Base-by-base conservation (phyloP, 2,888 invertebrate species). In the Hetaerina titia region DNA sequence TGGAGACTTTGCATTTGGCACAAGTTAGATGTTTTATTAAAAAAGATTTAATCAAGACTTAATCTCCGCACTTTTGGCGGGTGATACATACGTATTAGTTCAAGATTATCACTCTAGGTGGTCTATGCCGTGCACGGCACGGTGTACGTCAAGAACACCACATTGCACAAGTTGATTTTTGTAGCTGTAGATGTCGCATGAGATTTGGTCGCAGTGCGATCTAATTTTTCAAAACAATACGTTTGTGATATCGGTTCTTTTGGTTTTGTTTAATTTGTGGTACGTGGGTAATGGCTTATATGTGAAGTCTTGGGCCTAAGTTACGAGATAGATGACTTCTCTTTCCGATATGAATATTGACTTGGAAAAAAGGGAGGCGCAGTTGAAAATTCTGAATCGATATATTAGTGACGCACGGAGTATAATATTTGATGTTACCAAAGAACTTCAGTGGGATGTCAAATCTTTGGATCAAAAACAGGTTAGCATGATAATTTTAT, bases 391-490 rank as follows among this genome's bases (percentile, higher is more conserved):
- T 11, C 22, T 92, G 25, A 64, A 69, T 9, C 31, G 69, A 22
- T 92, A 69, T 13, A 57, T 74, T 69, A 19, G 1, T 22, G 17
- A 22, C 19, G 64, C 92, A 31, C 92, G 92, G n/a, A 19, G 56
- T 69, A 74, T 31, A 57, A 56, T 69, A 15, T 45, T 56, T 7
- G 92, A 57, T 22, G 56, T 74, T 31, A 60, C 56, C 15, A 15
- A 64, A 13, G 57, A 74, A n/a, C n/a, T 92, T n/a, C 45, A 92
- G 13, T 92, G 92, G 92, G 92, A 92, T n/a, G 19, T 69, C 0
- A 57, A 74, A 22, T 92, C 69, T 5, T 69, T 92, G 92, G 92
- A 69, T 2, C n/a, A 69, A 9, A n/a, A 69, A n/a, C 13, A 74
- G 92, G 92, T 92, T 9, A 57, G 56, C 11, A 22, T 56, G 22